Base-by-base conservation (phyloP, 2,888 invertebrate genomes). In the Ormia ochracea region DNA sequence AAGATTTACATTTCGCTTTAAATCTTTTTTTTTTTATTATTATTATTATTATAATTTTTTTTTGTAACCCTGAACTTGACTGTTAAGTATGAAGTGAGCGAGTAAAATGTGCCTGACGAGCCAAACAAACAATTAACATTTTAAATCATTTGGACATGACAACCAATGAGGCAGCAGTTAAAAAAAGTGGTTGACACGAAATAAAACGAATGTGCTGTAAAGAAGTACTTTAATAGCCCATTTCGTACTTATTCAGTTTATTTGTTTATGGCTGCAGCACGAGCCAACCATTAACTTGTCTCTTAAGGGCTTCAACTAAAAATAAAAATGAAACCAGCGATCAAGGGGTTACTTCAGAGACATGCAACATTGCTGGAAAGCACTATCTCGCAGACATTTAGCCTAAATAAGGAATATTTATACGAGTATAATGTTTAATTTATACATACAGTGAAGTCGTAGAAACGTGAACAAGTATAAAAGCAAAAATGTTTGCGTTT, bases 61-160 rank as follows among this genome's bases (percentile, higher is more conserved):
- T n/a, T n/a, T n/a, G n/a, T 59, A 54, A 50, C 59, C 75, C 52
- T 75, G 75, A 75, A 75, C 75, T 75, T 75, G 75, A 59, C 52
- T 43, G 59, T 66, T 36, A n/a, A 14, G n/a, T 17, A 2, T 41
- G 41, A 41, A 41, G 17, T 41, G 41, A 41, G 17, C 17, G 41
- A 41, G 26, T 28, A 66, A 43, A 38, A 26, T 50, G 50, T 38
- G n/a, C 7, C 23, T 65, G 65, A 50, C 26, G 26, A 28, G 19
- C 50, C 38, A 9, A 45, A 33, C 21, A 19, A 56, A 68, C 41
- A 31, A 54, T 12, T 21, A 28, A 23, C 41, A 56, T 33, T 56
- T 45, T 31, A 33, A 68, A 68, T 56, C 43, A 31, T 52, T 50
- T 65, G 33, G 14, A 45, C 31, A 21, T 21, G 54, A 6, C 14